Conservation (phyloP, 2,113 vertebrate species). For the Solea senegalensis region DNA sequence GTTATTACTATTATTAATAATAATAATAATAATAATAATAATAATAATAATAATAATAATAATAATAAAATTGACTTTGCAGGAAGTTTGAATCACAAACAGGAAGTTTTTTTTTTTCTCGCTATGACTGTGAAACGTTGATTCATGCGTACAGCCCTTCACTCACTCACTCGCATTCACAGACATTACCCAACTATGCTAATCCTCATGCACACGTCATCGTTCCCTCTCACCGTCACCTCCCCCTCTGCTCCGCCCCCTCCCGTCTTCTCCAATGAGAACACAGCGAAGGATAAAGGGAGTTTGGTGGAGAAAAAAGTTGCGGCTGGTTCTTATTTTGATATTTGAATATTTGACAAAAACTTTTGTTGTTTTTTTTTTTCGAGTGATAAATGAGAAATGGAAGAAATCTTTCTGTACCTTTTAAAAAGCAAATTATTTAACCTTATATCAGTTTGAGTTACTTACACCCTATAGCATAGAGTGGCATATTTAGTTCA, state of each 20-base stretch:
- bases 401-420: conserved; percentile 88
- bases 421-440: conserved; percentile 91
- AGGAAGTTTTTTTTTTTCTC: not conserved
- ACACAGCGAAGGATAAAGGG: conserved; percentile 28
- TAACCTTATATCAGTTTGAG: conserved; percentile 96
- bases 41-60: too few species aligned
- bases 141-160: conserved; percentile 31
- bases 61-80: not conserved
- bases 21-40: too few species aligned
- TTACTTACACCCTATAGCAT: conserved; percentile 97
- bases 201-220: conserved; percentile 47
- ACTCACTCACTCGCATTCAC: not conserved
- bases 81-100: not conserved
- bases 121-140: conserved; percentile 29
- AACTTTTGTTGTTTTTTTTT: conserved; percentile 41
- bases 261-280: conserved; percentile 16
- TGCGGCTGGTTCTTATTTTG: conserved; percentile 56
- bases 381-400: conserved; percentile 87
- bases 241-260: not conserved
- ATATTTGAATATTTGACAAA: conserved; percentile 43
- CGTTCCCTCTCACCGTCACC: conserved; percentile 6
- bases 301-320: conserved; percentile 12
- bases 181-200: conserved; percentile 67
- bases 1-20: too few species aligned
- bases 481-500: conserved; percentile 95